These are phyloP conservation scores for Arrhamphus sclerolepis DNA, from an alignment of 2,797 vertebrate genomes.

Conservation along the genomic window DNA sequence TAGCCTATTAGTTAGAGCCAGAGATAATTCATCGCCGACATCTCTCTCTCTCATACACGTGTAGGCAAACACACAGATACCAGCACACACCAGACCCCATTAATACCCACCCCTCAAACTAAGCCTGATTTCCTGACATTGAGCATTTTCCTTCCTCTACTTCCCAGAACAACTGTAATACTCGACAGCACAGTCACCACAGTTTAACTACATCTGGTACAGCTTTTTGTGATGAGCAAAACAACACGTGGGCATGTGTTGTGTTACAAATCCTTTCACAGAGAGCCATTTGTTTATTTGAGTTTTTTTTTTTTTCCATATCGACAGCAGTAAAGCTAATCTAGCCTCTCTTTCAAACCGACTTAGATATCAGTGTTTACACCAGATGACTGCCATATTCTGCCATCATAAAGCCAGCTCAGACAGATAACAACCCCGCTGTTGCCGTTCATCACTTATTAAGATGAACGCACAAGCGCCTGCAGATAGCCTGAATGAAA, in stretches of 20 bases:
- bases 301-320: conserved; percentile 6
- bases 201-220: conserved; percentile 52
- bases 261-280: conserved; percentile 18
- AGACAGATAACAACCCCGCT: conserved; percentile 11
- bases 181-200: conserved; percentile 20
- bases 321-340: conserved; percentile 21
- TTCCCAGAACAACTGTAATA: conserved; percentile 69
- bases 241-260: conserved; percentile 24
- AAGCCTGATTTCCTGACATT: conserved; percentile 72
- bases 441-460: conserved; percentile 1
- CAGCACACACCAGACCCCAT: conserved; percentile 47
- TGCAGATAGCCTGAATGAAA: conserved; percentile 28
- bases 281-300: neutral
- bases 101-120: conserved; percentile 30
- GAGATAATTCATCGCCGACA: conserved; percentile 28
- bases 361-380: conserved; percentile 55
- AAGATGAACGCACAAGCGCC: conserved; percentile 8
- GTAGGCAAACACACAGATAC: conserved; percentile 30
- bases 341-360: conserved; percentile 9
- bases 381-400: conserved; percentile 41
- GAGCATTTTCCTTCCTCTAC: conserved; percentile 70
- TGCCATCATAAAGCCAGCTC: conserved; percentile 32
- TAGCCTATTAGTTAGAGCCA: conserved; percentile 17
- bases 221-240: conserved; percentile 31
- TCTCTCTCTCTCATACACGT: conserved; percentile 14